Conservation (phyloP, 2,888 invertebrate genomes). For the Sesia bembeciformis region DNA sequence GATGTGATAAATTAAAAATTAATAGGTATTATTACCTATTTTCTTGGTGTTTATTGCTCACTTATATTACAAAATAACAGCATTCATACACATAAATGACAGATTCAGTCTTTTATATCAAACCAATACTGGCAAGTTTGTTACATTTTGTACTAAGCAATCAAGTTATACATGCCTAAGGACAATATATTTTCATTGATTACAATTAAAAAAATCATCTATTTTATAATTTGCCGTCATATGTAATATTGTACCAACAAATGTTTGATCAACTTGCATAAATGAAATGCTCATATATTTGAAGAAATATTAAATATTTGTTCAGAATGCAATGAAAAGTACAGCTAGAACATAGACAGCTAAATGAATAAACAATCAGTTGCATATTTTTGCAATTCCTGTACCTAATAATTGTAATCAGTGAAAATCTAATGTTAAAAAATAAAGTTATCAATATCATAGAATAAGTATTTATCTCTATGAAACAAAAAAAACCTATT, state of each 20-base stretch:
- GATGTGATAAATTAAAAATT: too few relatives aligned
- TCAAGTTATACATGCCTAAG: constrained; percentile 42
- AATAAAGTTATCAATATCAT: constrained; percentile 20
- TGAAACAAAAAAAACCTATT: constrained; percentile 34
- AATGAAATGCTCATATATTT: too few relatives aligned
- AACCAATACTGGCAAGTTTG: constrained; percentile 75
- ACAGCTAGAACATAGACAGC: too few relatives aligned
- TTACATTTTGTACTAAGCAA: constrained; percentile 72
- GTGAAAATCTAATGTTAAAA: constrained; percentile 47
- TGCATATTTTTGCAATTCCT: too few relatives aligned
- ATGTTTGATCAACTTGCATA: too few relatives aligned
- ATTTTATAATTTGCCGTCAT: neutral
- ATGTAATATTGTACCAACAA: too few relatives aligned
- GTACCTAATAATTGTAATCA: constrained; percentile 25
- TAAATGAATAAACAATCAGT: too few relatives aligned
- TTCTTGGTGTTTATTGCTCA: too few relatives aligned
- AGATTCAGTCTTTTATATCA: constrained; percentile 69
- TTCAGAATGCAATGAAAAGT: too few relatives aligned
- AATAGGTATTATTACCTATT: too few relatives aligned
- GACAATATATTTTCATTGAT: constrained; percentile 55
- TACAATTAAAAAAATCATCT: constrained; percentile 19
- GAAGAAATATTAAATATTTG: too few relatives aligned
- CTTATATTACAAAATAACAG: constrained; percentile 39
- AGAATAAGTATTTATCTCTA: constrained; percentile 4
- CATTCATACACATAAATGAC: constrained; percentile 56